phyloP scores from a whole-genome alignment of 2,113 vertebrate species.

The Cyprinus carpio region DNA sequence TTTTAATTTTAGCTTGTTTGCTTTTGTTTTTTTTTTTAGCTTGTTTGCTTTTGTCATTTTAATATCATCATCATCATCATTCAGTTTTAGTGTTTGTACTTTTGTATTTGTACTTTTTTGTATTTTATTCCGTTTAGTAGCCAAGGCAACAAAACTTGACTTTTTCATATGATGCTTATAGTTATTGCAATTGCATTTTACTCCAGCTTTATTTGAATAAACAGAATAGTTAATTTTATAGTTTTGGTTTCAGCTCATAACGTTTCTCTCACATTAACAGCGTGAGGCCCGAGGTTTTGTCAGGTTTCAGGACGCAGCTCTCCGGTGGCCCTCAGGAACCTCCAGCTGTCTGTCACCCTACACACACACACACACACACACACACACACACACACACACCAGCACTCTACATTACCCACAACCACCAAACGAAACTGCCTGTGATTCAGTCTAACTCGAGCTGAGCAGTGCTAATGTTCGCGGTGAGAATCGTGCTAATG shows the following conservation, averaged over 20 bases:
- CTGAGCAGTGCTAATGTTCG: constrained; percentile 38
- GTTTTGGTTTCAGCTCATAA: not conserved
- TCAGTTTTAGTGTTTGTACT: no score
- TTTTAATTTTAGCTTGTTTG: not conserved
- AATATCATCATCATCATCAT: not conserved
- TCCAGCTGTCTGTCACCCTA: constrained; percentile 76
- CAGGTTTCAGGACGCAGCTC: constrained; percentile 61
- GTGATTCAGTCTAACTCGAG: constrained; percentile 20
- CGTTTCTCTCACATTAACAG: constrained; percentile 38
- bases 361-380: constrained; percentile 62
- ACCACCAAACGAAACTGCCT: constrained; percentile 50
- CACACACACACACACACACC: constrained; percentile 57
- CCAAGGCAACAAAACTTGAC: not conserved
- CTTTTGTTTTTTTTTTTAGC: no score
- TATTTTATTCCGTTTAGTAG: not conserved
- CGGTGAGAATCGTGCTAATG: constrained; percentile 17
- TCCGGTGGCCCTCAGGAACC: constrained; percentile 69
- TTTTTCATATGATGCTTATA: not conserved
- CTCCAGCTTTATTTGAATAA: not conserved
- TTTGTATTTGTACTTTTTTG: no score
- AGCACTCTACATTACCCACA: constrained; percentile 63
- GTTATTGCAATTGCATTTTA: not conserved
- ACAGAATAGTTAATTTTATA: not conserved
- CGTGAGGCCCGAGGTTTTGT: constrained; percentile 28
- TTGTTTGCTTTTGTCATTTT: not conserved